A percentile compares a stretch with the other conserved stretches of the same genome.
These are phyloP conservation scores for Callaeas wilsoni DNA, from an alignment of 2,113 vertebrate genomes.

Conservation along the genomic window DNA sequence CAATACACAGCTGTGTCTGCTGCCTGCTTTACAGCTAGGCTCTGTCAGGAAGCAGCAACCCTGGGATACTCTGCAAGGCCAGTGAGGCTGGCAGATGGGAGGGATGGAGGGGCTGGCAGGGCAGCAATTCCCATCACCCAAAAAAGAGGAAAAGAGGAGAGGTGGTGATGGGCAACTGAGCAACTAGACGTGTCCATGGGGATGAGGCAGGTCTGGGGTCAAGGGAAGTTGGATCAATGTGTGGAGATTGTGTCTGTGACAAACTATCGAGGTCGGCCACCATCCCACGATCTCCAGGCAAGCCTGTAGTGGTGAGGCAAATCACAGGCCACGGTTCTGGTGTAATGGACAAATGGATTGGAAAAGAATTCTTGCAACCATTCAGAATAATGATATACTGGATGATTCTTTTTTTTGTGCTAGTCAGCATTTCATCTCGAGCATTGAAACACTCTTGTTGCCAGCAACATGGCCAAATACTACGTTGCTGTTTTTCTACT, in stretches of 20 bases:
- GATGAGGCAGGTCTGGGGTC: not conserved
- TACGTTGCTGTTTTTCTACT: not conserved
- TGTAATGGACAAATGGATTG: not conserved
- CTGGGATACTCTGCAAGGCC: not conserved
- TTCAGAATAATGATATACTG: not conserved
- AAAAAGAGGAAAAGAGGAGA: not conserved
- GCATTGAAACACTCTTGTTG: not conserved
- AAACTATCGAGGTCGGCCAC: not conserved
- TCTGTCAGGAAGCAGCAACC: not conserved
- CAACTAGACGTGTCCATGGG: not conserved
- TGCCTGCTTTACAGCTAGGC: not conserved
- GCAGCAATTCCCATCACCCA: not conserved
- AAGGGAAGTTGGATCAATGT: not conserved
- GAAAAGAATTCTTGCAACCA: not conserved
- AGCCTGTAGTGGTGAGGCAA: not conserved
- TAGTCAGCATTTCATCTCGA: not conserved
- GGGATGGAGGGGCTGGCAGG: not conserved
- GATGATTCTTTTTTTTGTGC: not conserved
- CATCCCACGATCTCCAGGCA: not conserved
- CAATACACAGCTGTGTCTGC: not conserved
- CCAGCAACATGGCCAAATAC: not conserved
- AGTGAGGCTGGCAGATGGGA: not conserved
- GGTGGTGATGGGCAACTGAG: accelerated
- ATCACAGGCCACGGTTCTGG: not conserved
- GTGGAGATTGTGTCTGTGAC: not conserved